phyloP scores from a whole-genome alignment of 1,140 invertebrate species.

The Drosophila sturtevanti region DNA sequence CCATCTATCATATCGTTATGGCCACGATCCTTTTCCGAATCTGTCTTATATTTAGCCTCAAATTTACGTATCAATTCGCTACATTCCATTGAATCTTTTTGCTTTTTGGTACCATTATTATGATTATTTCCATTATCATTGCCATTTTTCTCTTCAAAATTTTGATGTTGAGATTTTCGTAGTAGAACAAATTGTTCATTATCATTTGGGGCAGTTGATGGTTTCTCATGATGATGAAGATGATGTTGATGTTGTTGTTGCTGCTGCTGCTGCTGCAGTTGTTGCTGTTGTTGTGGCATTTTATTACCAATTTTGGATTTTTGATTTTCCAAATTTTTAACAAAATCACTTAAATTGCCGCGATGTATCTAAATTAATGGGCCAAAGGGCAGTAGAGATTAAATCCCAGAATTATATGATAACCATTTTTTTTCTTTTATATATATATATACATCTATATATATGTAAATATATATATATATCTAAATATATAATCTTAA shows the following conservation, averaged over 20 bases:
- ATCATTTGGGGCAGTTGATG: constrained; percentile 38
- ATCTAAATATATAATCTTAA: too few species aligned
- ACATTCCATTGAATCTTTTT: constrained; percentile 34
- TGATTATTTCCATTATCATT: constrained; percentile 51
- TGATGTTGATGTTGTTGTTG: constrained; percentile 23
- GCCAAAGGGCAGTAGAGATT: not conserved
- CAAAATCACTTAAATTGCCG: constrained; percentile 80
- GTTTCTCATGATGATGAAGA: constrained; percentile 43
- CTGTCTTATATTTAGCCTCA: constrained; percentile 79
- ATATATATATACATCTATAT: not conserved
- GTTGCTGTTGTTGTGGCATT: constrained; percentile 40
- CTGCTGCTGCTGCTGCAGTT: constrained; percentile 19
- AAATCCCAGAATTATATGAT: not conserved
- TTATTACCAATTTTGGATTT: constrained; percentile 53
- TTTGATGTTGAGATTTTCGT: constrained; percentile 68
- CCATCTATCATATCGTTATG: constrained; percentile 24
- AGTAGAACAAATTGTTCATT: constrained; percentile 66
- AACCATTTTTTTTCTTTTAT: too few species aligned
- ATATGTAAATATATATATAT: too few species aligned
- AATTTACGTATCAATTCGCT: constrained; percentile 76
- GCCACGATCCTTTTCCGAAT: constrained; percentile 71
- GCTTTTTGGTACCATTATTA: constrained; percentile 38
- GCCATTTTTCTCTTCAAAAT: constrained; percentile 67
- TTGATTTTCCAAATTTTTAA: constrained; percentile 83
- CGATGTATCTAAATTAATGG: constrained; percentile 67